Evolutionary conservation across 2,888 invertebrate genomes (phyloP), one percentile per base, ranked within the genome.

Genomic region (Isoperla grammatica): DNA sequence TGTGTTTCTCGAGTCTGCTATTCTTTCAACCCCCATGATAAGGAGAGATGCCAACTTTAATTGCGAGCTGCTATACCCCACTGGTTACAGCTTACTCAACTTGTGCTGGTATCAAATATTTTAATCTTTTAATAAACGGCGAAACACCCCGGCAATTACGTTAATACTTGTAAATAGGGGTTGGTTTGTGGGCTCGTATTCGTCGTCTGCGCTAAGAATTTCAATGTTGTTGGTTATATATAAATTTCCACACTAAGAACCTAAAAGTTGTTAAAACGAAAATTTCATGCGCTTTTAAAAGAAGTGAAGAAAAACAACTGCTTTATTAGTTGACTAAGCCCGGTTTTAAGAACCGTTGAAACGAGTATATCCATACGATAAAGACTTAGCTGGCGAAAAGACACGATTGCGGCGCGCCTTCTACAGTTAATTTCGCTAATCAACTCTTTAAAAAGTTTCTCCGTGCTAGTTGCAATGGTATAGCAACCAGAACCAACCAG

Each of bases 51-150:
- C 46, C 46, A 46, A 46, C 46, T 46, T 29, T 29, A 29, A 29
- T 29, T 29, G 4, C 5, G 8, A 29, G 5, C 8, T 29, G 29
- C 8, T 29, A 29, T 29, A 35, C 39, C n/a, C 37, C 19, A 54
- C 15, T 37, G 15, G 54, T 37, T 54, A 55, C 6, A 11, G 49
- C 49, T 23, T 49, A 49, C 49, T 49, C 23, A 49, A 49, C 29
- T 49, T 23, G 29, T 23, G 8, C 23, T 49, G 19, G 61, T 61
- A 61, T 61, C 61, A 61, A 57, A 57, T 61, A 54, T 57, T 49
- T 57, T 61, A 61, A 61, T 61, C 61, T 61, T 61, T 61, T 61
- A 61, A 61, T 61, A 57, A 54, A 56, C 61, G 50, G 46, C 23
- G 12, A 49, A 49, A 49, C 23, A 29, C 49, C 13, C 35, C 13